Conservation (phyloP, 2,113 vertebrate genomes). For the Corythaeola cristata region DNA sequence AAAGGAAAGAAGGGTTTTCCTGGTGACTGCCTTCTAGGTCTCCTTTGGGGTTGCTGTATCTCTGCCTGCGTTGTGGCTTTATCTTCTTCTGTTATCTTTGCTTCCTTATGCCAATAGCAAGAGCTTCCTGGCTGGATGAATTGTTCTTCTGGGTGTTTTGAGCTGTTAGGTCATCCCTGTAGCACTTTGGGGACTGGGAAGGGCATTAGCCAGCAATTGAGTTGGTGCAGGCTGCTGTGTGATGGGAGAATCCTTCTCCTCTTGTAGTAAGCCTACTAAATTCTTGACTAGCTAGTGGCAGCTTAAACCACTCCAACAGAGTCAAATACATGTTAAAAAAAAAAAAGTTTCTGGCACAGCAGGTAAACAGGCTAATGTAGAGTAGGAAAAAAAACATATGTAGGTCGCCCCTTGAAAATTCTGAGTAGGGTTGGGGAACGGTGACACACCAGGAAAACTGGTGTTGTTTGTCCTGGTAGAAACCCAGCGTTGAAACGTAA, state of each 20-base stretch:
- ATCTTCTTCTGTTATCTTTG: neutral
- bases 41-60: neutral
- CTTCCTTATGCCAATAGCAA: neutral
- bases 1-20: neutral
- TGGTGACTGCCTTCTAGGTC: neutral
- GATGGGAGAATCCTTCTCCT: neutral
- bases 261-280: neutral
- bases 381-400: neutral
- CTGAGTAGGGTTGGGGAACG: fast-evolving
- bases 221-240: neutral
- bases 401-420: neutral
- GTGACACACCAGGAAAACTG: neutral
- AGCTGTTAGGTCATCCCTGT: neutral
- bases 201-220: neutral
- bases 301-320: neutral
- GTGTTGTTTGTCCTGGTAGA: neutral
- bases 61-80: neutral
- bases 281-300: neutral
- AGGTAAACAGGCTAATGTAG: neutral
- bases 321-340: neutral
- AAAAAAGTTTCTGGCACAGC: neutral
- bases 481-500: neutral
- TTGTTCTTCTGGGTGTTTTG: neutral
- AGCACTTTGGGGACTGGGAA: neutral
- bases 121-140: neutral